These are phyloP conservation scores for Antidorcas marsupialis DNA, from an alignment of 2,113 vertebrate genomes.

Conservation along the genomic window DNA sequence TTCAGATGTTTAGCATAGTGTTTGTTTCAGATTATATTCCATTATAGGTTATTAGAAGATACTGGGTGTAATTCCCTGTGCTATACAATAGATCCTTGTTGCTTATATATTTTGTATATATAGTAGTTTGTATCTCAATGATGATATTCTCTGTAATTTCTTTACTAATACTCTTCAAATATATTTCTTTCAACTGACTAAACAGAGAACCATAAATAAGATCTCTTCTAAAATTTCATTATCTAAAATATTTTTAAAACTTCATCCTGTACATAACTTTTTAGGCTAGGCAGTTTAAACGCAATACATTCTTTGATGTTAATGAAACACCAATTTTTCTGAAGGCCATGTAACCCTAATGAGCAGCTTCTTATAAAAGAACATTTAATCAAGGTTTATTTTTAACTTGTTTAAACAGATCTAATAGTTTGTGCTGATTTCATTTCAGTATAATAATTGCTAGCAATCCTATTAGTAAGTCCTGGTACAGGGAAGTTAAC, in stretches of 20 bases:
- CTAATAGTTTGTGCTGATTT: conserved; percentile 90
- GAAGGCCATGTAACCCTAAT: conserved; percentile 87
- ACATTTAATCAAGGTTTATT: conserved; percentile 91
- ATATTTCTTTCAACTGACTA: conserved; percentile 47
- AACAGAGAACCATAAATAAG: conserved; percentile 61
- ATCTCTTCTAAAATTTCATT: conserved; percentile 74
- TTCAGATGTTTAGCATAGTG: not conserved
- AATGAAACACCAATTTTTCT: conserved; percentile 89
- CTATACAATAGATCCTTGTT: not conserved
- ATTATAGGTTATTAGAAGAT: not conserved
- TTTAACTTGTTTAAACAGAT: conserved; percentile 91
- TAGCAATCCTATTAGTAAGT: conserved; percentile 89
- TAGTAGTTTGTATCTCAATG: not conserved
- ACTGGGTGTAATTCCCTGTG: not conserved
- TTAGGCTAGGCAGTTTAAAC: conserved; percentile 83
- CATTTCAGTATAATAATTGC: conserved; percentile 89
- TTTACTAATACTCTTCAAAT: conserved; percentile 15
- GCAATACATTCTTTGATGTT: conserved; percentile 86
- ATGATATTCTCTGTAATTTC: not conserved
- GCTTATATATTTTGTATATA: not conserved
- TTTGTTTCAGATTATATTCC: not conserved
- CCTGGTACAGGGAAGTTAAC: conserved; percentile 92
- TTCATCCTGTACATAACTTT: conserved; percentile 81
- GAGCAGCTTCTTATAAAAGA: conserved; percentile 89
- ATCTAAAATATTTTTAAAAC: conserved; percentile 80